Evolutionary conservation across 2,797 vertebrate genomes (phyloP).

Genomic region (Sphenopsis melanotis): DNA sequence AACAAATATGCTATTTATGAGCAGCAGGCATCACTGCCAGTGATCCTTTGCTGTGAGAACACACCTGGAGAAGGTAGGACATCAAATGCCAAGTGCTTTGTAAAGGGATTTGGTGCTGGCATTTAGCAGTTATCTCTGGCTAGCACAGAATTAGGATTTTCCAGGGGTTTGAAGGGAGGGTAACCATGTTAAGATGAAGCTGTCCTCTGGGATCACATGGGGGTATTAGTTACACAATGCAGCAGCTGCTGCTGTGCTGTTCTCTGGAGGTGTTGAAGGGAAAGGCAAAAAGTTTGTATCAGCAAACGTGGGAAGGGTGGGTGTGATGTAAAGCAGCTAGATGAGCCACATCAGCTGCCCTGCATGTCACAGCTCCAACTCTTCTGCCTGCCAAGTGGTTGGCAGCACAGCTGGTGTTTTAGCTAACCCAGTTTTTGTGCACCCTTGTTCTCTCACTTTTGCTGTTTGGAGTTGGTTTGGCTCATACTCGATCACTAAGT

Average conservation of each 20-base stretch:
- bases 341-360: not conserved
- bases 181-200: not conserved
- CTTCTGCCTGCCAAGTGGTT: not conserved
- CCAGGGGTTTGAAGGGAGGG: not conserved
- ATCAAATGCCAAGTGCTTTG: not conserved
- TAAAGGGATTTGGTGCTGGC: not conserved
- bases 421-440: not conserved
- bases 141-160: not conserved
- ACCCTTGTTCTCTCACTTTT: not conserved
- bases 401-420: not conserved
- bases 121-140: not conserved
- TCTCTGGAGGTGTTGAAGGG: not conserved
- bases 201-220: not conserved
- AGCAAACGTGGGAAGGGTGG: not conserved
- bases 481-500: not conserved
- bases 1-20: not conserved
- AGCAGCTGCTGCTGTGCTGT: slow-evolving; percentile 12
- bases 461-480: not conserved
- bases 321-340: not conserved
- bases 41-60: not conserved
- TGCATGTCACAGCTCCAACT: not conserved
- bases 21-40: not conserved
- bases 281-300: not conserved
- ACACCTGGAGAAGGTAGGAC: slow-evolving; percentile 32
- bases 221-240: not conserved